These are phyloP conservation scores for Zoroaster sp. DNA, from an alignment of 53 echinoderm and acorn worm genomes.

Conservation along the genomic window DNA sequence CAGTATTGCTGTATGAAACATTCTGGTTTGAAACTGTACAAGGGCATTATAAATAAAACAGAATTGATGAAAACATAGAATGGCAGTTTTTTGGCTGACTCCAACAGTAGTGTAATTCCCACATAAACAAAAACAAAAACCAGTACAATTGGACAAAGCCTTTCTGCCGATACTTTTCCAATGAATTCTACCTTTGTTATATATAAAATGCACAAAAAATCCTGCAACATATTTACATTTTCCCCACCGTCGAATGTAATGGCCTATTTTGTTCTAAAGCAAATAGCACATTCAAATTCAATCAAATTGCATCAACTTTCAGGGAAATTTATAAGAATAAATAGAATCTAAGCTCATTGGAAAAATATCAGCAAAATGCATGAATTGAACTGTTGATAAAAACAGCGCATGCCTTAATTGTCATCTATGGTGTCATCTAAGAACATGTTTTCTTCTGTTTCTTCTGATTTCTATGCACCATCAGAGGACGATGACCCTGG, in stretches of 20 bases:
- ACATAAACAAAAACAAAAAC: background rate
- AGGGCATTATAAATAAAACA: conserved; percentile 31
- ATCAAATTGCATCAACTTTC: background rate
- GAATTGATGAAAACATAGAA: background rate
- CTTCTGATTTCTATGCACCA: no score
- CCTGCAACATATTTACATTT: conserved; percentile 26
- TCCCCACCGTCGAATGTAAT: background rate
- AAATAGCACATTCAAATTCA: background rate
- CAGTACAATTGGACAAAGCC: background rate
- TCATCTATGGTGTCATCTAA: no score
- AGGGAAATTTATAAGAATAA: background rate
- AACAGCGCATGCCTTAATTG: no score
- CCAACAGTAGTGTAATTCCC: background rate
- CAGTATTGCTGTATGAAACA: conserved; percentile 49
- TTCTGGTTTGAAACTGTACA: conserved; percentile 28
- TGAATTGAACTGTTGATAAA: no score
- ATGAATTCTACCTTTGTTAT: background rate
- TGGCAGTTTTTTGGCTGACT: conserved; percentile 16
- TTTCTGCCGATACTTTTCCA: conserved; percentile 22
- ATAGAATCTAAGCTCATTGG: conserved; percentile 10
- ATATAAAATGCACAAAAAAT: conserved; percentile 24
- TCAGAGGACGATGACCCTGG: no score
- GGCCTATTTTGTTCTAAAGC: background rate
- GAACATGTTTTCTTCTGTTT: no score
- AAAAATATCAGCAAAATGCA: background rate